Conservation (phyloP, 2,888 invertebrate species). For the Crocallis elinguaria region DNA sequence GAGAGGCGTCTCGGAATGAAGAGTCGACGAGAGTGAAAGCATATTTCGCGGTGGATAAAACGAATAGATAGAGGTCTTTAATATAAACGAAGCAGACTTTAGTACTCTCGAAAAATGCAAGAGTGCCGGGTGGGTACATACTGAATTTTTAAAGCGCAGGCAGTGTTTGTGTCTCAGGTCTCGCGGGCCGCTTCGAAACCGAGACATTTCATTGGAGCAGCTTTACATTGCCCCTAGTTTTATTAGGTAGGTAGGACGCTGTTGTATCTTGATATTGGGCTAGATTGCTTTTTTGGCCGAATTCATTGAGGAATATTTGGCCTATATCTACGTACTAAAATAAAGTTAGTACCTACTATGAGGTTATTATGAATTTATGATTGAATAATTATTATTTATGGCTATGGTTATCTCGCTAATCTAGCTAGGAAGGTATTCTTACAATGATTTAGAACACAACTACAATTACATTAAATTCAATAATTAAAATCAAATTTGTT, state of each 20-base stretch:
- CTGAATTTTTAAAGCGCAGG: conserved; percentile 76
- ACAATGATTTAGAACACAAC: too few relatives aligned
- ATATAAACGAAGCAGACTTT: conserved; percentile 84
- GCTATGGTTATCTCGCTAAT: too few relatives aligned
- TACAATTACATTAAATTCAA: too few relatives aligned
- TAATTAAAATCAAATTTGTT: too few relatives aligned
- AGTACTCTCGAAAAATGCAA: conserved; percentile 83
- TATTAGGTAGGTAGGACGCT: conserved; percentile 40
- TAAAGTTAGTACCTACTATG: too few relatives aligned
- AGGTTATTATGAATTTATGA: too few relatives aligned
- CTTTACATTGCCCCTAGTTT: conserved; percentile 31
- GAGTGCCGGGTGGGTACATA: conserved; percentile 69
- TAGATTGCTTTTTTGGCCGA: too few relatives aligned
- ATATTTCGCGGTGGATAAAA: conserved; percentile 80
- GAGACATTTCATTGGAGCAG: conserved; percentile 43
- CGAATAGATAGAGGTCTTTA: conserved; percentile 85
- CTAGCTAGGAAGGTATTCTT: too few relatives aligned
- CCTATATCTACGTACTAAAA: too few relatives aligned
- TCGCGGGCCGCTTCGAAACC: conserved; percentile 29
- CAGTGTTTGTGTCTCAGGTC: conserved; percentile 48
- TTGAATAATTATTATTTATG: too few relatives aligned
- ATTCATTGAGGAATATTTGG: too few relatives aligned
- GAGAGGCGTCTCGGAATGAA: conserved; percentile 57
- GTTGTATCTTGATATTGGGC: conserved; percentile 19
- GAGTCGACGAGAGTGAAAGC: conserved; percentile 75